phyloP scores from a whole-genome alignment of 2,797 vertebrate genomes.

The Aldrovandia affinis region DNA sequence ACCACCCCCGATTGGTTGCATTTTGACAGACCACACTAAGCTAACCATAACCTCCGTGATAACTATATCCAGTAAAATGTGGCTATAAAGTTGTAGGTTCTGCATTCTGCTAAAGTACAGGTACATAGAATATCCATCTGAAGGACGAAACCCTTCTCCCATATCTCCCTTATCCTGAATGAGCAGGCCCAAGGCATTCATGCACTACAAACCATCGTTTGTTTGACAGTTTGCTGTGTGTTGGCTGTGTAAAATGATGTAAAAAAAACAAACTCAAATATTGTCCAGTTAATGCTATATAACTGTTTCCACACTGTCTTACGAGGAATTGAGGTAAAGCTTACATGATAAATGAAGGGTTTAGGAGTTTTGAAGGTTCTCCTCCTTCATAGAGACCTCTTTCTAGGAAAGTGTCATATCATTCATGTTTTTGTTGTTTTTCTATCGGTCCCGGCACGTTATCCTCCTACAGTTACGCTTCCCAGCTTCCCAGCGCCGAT shows the following conservation, averaged over 20 bases:
- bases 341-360: conserved; percentile 25
- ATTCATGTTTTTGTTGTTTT: conserved; percentile 65
- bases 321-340: background rate
- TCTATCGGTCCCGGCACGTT: conserved; percentile 61
- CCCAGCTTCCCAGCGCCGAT: conserved; percentile 61
- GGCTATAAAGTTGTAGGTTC: background rate
- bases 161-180: background rate
- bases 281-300: background rate
- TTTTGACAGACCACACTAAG: too few relatives aligned
- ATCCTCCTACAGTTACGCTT: conserved; percentile 64
- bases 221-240: background rate
- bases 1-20: too few relatives aligned
- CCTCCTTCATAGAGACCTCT: conserved; percentile 67
- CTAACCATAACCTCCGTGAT: background rate
- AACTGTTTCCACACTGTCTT: background rate
- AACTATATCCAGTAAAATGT: background rate
- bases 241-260: background rate
- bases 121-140: background rate
- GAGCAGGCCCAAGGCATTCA: background rate
- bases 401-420: conserved; percentile 78
- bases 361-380: conserved; percentile 67
- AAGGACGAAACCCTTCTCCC: background rate
- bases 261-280: background rate
- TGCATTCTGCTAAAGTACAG: background rate
- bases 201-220: background rate